Conservation (phyloP, 2,888 invertebrate genomes). For the Papilio demoleus region DNA sequence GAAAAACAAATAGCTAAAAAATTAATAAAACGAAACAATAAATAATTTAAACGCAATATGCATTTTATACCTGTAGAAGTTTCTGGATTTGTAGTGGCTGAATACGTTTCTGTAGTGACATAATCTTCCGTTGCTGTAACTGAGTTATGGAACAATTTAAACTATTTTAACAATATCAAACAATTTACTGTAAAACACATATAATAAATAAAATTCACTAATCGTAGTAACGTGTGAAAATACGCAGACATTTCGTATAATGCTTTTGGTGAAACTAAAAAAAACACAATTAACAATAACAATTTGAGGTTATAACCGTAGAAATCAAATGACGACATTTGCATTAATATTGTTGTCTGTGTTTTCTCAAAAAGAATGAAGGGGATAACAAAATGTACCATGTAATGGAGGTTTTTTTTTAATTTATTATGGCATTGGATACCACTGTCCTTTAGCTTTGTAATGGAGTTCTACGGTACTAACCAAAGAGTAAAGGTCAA, state of each 20-base stretch:
- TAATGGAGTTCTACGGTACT: too few species aligned
- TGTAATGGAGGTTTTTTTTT: too few species aligned
- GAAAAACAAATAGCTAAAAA: neutral
- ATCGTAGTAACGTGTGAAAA: neutral
- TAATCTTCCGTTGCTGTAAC: conserved; percentile 16
- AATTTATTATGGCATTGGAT: too few species aligned
- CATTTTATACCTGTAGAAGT: conserved; percentile 11
- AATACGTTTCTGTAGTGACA: conserved; percentile 1
- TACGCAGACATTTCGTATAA: neutral
- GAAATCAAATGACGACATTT: too few species aligned
- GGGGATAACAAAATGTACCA: too few species aligned
- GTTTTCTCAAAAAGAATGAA: neutral
- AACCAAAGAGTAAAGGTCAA: too few species aligned
- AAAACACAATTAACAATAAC: neutral
- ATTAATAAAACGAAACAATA: neutral
- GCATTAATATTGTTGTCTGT: too few species aligned
- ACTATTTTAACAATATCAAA: neutral
- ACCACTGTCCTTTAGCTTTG: too few species aligned
- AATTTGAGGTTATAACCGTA: neutral
- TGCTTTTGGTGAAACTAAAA: neutral
- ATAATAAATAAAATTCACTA: too few species aligned
- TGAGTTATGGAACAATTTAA: neutral
- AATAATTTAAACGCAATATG: neutral
- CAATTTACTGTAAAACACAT: too few species aligned
- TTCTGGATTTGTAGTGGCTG: neutral